phyloP scores from a whole-genome alignment of 2,888 invertebrate genomes.

The Camponotus fellah region DNA sequence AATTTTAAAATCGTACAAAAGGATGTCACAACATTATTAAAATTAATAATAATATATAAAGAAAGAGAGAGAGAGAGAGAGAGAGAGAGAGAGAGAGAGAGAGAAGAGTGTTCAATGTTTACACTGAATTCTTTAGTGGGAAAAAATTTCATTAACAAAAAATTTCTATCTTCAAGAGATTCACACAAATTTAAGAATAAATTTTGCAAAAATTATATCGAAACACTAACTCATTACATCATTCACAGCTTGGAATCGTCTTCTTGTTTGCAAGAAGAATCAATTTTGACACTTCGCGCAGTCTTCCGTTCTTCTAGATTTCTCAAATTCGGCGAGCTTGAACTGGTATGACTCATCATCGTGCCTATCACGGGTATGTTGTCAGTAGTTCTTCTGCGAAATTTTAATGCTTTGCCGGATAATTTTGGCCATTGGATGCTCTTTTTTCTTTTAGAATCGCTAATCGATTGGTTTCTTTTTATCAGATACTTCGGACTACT shows the following conservation, averaged over 20 bases:
- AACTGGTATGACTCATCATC: conserved; percentile 68
- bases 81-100: neutral
- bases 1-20: neutral
- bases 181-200: neutral
- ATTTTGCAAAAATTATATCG: neutral
- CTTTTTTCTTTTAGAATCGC: conserved; percentile 78
- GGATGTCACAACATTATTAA: neutral
- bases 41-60: neutral
- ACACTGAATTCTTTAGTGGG: neutral
- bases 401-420: conserved; percentile 4
- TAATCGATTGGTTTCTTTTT: conserved; percentile 76
- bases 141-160: neutral
- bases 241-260: conserved; percentile 31
- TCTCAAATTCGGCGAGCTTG: conserved; percentile 75
- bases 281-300: neutral
- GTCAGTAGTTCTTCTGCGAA: conserved; percentile 72
- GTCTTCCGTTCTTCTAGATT: conserved; percentile 37
- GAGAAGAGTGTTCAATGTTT: neutral
- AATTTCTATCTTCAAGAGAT: neutral
- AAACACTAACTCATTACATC: neutral
- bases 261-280: neutral
- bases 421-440: conserved; percentile 78
- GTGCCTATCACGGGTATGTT: conserved; percentile 70
- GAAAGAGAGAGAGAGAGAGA: neutral
- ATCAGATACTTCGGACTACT: conserved; percentile 75